Conservation (phyloP, 1,140 invertebrate genomes). For the Heliothis virescens region DNA sequence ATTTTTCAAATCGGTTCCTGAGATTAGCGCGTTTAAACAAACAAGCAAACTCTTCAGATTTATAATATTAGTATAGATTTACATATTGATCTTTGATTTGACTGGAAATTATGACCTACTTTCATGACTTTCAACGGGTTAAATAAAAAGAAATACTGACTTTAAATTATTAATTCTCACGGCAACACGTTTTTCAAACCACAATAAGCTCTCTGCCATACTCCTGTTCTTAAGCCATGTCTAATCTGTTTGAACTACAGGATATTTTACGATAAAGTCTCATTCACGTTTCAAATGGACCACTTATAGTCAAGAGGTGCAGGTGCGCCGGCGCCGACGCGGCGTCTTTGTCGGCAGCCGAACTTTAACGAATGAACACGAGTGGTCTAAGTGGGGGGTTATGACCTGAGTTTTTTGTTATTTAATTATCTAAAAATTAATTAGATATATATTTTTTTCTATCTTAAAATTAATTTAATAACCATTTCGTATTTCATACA, state of each 20-base stretch:
- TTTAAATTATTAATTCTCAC: no score
- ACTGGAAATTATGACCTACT: no score
- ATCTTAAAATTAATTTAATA: no score
- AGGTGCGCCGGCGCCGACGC: conserved; percentile 59
- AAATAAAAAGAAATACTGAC: no score
- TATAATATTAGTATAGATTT: no score
- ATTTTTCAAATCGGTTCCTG: no score
- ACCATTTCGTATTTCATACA: no score
- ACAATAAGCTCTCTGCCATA: neutral
- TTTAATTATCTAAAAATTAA: neutral
- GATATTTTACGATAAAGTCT: conserved; percentile 36
- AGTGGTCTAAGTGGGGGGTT: conserved; percentile 50
- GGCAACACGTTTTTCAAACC: neutral
- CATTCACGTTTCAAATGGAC: conserved; percentile 45
- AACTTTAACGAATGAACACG: conserved; percentile 37
- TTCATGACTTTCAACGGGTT: no score
- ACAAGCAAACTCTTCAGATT: no score
- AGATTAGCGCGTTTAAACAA: no score
- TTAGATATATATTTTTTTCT: neutral
- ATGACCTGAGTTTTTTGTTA: conserved; percentile 20
- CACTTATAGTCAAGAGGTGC: conserved; percentile 59
- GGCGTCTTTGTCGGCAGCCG: conserved; percentile 59
- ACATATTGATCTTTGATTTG: no score
- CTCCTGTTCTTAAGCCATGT: neutral
- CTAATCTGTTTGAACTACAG: conserved; percentile 26